Base-by-base conservation (phyloP, 2,888 invertebrate genomes). In the Mythimna vitellina region DNA sequence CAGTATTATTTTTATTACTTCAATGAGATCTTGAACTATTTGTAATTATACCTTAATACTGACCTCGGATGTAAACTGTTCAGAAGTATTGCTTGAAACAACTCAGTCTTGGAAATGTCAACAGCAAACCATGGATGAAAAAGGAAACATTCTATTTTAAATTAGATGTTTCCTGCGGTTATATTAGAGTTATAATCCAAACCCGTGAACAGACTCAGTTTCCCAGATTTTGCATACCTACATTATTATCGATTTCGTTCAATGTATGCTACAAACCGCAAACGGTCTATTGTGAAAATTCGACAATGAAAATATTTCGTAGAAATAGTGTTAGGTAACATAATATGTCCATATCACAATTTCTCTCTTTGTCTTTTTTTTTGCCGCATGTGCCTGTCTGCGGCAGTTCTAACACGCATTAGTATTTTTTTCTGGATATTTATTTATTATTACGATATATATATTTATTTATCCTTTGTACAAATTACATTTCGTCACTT, bases 31-130 rank as follows among this genome's bases (percentile, higher is more conserved):
- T 1, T 65, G n/a, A 0, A 32, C 20, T 57, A 10, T 65, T 77
- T 57, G 25, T 67, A 58, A 66, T 35, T 57, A 22, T 17, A 14
- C 46, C 32, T 62, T n/a, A 46, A 68, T 46, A 74, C 56, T 65
- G 46, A 57, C 63, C 70, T 80, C 49, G 70, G 49, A 54, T 9
- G 46, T 12, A 32, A 29, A 56, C 17, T 61, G 32, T 72, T 61
- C 20, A 38, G 29, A 51, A 68, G 78, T 68, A 72, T 67, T 38
- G 32, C 7, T 60, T 63, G 49, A 74, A 63, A 82, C 75, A 54
- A n/a, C 49, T 32, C n/a, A 56, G 49, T 53, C 53, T 64, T 20
- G 25, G 29, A 64, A 69, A 42, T 56, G n/a, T 73, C 66, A 74
- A 56, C 51, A 22, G 38, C 17, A 29, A 66, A 61, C 64, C 22